Percentiles rank a stretch among this genome's conserved stretches.
These are phyloP conservation scores for Xestia rhomboidea DNA, from an alignment of 2,888 invertebrate genomes.

Conservation along the genomic window DNA sequence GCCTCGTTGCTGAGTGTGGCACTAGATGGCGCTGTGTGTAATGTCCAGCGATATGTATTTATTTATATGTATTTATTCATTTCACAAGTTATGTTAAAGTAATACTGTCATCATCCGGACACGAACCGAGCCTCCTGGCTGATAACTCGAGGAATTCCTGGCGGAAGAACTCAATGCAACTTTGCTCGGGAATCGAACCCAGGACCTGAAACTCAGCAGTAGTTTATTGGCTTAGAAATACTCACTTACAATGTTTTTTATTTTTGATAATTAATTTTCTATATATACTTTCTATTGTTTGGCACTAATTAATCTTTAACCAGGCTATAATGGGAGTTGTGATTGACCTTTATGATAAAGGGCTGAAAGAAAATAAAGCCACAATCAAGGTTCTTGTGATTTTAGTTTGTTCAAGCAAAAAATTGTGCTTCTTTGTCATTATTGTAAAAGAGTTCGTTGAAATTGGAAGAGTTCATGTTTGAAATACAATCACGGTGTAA, in stretches of 20 bases:
- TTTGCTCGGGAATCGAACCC: background rate
- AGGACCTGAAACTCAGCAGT: background rate
- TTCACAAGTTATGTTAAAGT: background rate
- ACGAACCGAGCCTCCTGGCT: background rate
- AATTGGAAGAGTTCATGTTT: background rate
- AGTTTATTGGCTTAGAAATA: background rate
- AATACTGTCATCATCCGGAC: background rate
- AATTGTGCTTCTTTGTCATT: background rate
- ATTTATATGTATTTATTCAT: no score
- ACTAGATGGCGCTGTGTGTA: no score
- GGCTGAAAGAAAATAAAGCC: background rate
- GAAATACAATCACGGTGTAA: background rate
- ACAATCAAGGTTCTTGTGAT: background rate
- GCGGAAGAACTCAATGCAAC: background rate
- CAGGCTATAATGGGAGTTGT: background rate
- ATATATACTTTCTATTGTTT: conserved; percentile 12
- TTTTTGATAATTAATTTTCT: conserved; percentile 10
- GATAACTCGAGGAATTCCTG: background rate
- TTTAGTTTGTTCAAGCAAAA: background rate
- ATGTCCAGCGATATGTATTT: no score
- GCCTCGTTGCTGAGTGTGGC: no score
- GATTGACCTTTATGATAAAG: conserved; percentile 7
- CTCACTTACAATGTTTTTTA: background rate
- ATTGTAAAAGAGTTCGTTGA: background rate
- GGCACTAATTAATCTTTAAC: conserved; percentile 5